Base-by-base conservation (phyloP, 2,888 invertebrate genomes). In the Ophraella communa region DNA sequence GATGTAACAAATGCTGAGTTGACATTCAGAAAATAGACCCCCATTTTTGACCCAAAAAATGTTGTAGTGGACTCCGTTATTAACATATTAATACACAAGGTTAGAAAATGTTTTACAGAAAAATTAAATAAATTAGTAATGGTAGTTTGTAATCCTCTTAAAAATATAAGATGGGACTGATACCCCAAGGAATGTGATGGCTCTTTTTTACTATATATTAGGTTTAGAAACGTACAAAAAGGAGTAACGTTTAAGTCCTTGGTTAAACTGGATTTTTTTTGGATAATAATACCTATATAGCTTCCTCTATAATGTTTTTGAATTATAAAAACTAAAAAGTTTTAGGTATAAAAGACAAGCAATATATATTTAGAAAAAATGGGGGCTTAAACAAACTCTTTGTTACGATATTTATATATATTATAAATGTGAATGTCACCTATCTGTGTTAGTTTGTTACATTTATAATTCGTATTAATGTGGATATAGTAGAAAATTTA, bases 401-500 rank as follows among this genome's bases (percentile, higher is more conserved):
- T 65, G 62, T 60, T 67, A 53, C 68, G 69, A 65, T 70, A 70
- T 70, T 68, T 69, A 66, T n/a, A n/a, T n/a, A n/a, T 77, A 77
- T 74, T 79, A 77, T 80, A 60, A 49, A 78, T 79, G 80, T 80
- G 75, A 80, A 78, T 80, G 81, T 82, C 80, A 79, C 78, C n/a
- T 78, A 80, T 82, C 80, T 81, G 81, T 82, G 82, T 82, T 82
- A 82, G 81, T 79, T 81, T 81, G 79, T 81, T 81, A 78, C 74
- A 77, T 77, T 75, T 80, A 76, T 77, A 76, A 68, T 75, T 76
- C 68, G 72, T 79, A 76, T 73, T 59, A 23, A 52, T 52, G 52
- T 60, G 52, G 33, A 60, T 44, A 30, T 10, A 75, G 78, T 80
- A 80, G 79, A 76, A 74, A 77, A 75, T 69, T 62, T 66, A 5